Percentiles rank a stretch among this genome's conserved stretches.
phyloP scores from a whole-genome alignment of 2,797 vertebrate genomes.

The Lindbergichthys nudifrons region DNA sequence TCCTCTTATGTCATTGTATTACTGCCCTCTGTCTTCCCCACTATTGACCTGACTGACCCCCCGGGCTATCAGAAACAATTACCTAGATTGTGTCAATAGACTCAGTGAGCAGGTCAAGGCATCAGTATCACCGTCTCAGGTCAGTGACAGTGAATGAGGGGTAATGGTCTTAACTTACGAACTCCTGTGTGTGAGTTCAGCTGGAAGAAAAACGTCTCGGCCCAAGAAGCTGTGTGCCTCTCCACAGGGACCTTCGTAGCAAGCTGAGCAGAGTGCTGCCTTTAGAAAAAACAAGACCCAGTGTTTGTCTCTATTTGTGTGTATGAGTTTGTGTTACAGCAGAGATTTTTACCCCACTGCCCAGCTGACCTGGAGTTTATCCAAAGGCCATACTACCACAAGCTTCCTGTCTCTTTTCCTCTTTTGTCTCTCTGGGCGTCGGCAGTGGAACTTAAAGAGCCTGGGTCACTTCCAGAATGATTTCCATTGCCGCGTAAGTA shows the following conservation, averaged over 20 bases:
- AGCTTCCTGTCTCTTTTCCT: conserved; percentile 25
- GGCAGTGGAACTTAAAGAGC: conserved; percentile 46
- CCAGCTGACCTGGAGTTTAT: conserved; percentile 48
- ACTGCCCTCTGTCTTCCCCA: conserved; percentile 23
- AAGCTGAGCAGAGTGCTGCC: conserved; percentile 52
- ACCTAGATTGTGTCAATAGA: conserved; percentile 65
- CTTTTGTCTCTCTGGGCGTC: conserved; percentile 45
- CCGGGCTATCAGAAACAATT: conserved; percentile 67
- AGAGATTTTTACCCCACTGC: conserved; percentile 33
- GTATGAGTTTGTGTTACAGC: conserved; percentile 42
- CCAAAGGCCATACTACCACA: conserved; percentile 40
- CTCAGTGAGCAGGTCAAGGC: conserved; percentile 61
- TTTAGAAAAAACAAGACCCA: conserved; percentile 45
- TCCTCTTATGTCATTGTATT: conserved; percentile 7
- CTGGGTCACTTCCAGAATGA: conserved; percentile 70
- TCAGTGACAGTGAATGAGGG: conserved; percentile 59
- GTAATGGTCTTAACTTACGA: conserved; percentile 44
- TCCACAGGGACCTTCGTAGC: conserved; percentile 48
- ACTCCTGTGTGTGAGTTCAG: conserved; percentile 53
- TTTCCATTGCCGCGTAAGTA: conserved; percentile 77
- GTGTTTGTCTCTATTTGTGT: conserved; percentile 42
- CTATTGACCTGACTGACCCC: conserved; percentile 45
- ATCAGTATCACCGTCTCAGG: conserved; percentile 44
- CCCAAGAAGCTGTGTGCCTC: conserved; percentile 42
- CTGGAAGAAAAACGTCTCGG: conserved; percentile 49